Conservation (phyloP, 2,113 vertebrate species). For the Columbina picui region DNA sequence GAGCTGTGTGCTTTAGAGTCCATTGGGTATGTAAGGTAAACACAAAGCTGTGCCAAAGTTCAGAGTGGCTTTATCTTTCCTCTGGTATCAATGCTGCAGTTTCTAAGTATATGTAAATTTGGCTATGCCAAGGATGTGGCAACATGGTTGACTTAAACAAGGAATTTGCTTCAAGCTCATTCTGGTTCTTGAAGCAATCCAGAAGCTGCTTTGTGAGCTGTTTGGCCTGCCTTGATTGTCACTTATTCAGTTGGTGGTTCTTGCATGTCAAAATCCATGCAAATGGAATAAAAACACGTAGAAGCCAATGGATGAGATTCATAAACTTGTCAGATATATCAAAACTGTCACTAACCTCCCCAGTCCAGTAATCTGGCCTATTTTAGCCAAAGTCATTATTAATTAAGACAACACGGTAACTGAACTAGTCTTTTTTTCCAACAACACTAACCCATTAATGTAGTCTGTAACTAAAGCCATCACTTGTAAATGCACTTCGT, state of each 20-base stretch:
- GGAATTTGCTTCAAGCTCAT: background rate
- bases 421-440: background rate
- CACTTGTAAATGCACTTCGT: accelerated
- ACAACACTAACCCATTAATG: accelerated
- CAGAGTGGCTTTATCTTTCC: background rate
- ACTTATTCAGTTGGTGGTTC: background rate
- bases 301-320: background rate
- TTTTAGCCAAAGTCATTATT: accelerated
- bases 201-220: background rate
- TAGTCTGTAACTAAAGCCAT: background rate
- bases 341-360: background rate
- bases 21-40: accelerated
- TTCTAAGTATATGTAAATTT: accelerated
- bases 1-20: background rate
- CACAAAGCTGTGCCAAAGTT: background rate
- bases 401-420: accelerated
- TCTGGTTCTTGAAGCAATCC: background rate
- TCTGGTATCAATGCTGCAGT: background rate
- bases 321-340: background rate
- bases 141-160: background rate
- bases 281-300: background rate
- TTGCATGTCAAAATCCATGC: background rate
- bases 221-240: accelerated
- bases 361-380: background rate
- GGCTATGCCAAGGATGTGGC: background rate